A percentile compares a stretch with the other conserved stretches of the same genome.
These are phyloP conservation scores for Epinephelus moara DNA, from an alignment of 2,113 vertebrate genomes.

Conservation along the genomic window DNA sequence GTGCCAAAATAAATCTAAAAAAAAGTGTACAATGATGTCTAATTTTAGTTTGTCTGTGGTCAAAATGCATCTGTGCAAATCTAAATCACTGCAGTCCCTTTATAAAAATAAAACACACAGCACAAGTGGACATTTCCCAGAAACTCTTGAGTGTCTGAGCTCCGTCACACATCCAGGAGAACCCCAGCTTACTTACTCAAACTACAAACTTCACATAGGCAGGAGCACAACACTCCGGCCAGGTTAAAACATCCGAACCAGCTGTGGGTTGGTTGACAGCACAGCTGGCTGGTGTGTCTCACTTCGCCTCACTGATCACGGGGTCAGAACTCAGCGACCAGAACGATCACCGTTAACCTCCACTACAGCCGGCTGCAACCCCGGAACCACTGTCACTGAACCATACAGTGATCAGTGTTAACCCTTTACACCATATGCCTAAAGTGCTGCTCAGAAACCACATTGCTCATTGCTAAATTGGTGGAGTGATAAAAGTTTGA, in stretches of 20 bases:
- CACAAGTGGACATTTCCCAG: conserved; percentile 13
- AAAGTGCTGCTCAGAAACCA: conserved; percentile 46
- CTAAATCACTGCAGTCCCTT: not conserved
- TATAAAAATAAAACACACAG: conserved; percentile 12
- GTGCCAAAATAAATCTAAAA: not conserved
- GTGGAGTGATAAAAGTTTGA: conserved; percentile 47
- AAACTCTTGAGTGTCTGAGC: conserved; percentile 18
- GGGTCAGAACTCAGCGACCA: conserved; percentile 89
- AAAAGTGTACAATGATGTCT: not conserved
- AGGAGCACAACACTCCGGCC: conserved; percentile 8
- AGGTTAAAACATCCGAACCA: conserved; percentile 52
- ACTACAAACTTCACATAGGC: conserved; percentile 42
- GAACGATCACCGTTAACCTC: conserved; percentile 80
- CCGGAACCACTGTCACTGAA: conserved; percentile 65
- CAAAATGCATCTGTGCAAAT: not conserved
- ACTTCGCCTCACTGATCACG: conserved; percentile 86
- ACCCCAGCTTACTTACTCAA: conserved; percentile 7
- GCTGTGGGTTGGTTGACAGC: conserved; percentile 84
- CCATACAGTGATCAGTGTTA: conserved; percentile 16
- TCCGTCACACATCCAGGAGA: conserved; percentile 16
- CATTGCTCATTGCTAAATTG: conserved; percentile 10
- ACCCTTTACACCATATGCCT: not conserved
- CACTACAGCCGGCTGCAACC: conserved; percentile 75
- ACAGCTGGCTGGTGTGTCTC: conserved; percentile 89
- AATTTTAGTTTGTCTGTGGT: not conserved